These are phyloP conservation scores for Buathra laborator DNA, from an alignment of 2,888 invertebrate species.

Conservation along the genomic window DNA sequence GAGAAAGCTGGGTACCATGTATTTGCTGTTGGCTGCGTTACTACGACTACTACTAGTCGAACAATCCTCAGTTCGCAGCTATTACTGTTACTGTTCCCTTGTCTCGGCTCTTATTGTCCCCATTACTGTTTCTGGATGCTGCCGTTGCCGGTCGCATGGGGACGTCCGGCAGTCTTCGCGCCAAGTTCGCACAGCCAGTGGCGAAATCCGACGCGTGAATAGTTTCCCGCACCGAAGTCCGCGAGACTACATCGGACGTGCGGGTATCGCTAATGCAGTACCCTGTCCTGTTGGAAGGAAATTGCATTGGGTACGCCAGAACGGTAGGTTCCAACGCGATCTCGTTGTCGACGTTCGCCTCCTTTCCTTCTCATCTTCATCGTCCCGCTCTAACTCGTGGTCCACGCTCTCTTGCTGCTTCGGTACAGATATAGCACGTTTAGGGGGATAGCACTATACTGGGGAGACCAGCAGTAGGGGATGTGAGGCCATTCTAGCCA, in stretches of 20 bases:
- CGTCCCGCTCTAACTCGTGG: conserved; percentile 40
- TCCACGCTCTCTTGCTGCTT: conserved; percentile 40
- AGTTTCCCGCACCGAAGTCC: conserved; percentile 67
- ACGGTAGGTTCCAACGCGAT: conserved; percentile 48
- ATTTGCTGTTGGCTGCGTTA: background rate
- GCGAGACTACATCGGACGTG: conserved; percentile 39
- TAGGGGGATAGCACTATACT: conserved; percentile 22
- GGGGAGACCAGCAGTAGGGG: conserved; percentile 59
- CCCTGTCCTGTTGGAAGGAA: conserved; percentile 79
- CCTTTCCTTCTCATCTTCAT: conserved; percentile 54
- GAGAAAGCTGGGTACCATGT: background rate
- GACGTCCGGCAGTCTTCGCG: conserved; percentile 20
- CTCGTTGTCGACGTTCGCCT: conserved; percentile 64
- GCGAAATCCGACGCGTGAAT: conserved; percentile 65
- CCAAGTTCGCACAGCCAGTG: conserved; percentile 26
- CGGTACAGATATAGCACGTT: conserved; percentile 52
- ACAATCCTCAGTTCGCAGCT: conserved; percentile 24
- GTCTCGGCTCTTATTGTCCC: conserved; percentile 14
- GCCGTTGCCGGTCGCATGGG: conserved; percentile 30
- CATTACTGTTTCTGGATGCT: background rate
- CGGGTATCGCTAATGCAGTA: conserved; percentile 78
- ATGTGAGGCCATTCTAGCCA: conserved; percentile 76
- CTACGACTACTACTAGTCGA: conserved; percentile 6
- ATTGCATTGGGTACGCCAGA: conserved; percentile 75
- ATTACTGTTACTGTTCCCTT: conserved; percentile 34